Base-by-base conservation (phyloP, 1,140 invertebrate species). In the Heliconius hewitsoni region DNA sequence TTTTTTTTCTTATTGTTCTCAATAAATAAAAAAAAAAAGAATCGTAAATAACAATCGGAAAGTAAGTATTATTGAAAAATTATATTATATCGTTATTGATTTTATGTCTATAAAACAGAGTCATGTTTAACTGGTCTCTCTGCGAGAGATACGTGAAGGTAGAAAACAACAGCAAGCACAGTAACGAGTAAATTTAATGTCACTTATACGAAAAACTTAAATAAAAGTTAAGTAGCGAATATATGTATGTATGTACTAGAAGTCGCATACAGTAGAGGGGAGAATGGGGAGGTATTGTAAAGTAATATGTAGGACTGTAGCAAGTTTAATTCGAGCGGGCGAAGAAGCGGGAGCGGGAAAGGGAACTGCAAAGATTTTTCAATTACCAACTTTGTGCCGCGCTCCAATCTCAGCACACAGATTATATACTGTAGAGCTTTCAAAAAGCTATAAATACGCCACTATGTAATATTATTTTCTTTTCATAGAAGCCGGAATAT, bases 321-420 rank as follows among this genome's bases (percentile, higher is more conserved):
- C 82, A 83, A 89, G 84, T 90, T 89, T 89, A 86, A 89, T 89
- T 90, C 86, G 81, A 85, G 84, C 80, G 80, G 80, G 81, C 71
- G 80, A 84, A 83, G 78, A 78, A 78, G 81, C 72, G 74, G 84
- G 84, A 77, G 85, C 60, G 60, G 78, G 79, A 78, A 80, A 71
- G 73, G 84, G 84, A 79, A 88, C 84, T 91, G 90, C 90, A 92
- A 92, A 92, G 91, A 94, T 94, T 94, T 94, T 94, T 94, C 93
- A 94, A 94, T 94, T 94, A 94, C 91, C 89, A 94, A 94, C 91
- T 94, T 93, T 94, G 91, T 93, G 89, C 91, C 88, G 85, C 88
- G 87, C 90, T 94, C 88, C 90, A 91, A 93, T 93, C 91, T 92
- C 84, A 46, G 82, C 57, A 11, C 81, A 85, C 81, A 93, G 91